A percentile compares a stretch with the other conserved stretches of the same genome.
Conservation (phyloP, 1,140 invertebrate species). For the Chelonus insularis region DNA sequence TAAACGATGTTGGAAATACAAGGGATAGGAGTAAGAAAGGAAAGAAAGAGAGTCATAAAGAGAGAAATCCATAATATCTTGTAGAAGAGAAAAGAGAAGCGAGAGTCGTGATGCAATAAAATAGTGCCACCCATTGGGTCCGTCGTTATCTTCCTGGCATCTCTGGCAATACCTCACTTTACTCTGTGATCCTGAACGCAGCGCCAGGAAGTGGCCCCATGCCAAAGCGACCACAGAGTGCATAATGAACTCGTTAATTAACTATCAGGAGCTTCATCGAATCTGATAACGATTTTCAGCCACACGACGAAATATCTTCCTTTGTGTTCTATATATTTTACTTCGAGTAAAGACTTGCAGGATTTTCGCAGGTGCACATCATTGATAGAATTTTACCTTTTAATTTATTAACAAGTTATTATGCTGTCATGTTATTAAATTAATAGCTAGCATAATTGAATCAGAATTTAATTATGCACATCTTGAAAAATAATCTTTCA, state of each 20-base stretch:
- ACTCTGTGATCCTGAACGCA: slow-evolving; percentile 30
- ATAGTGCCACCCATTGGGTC: slow-evolving; percentile 59
- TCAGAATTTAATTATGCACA: too few species aligned
- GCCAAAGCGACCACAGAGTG: slow-evolving; percentile 47
- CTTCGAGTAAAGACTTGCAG: neutral
- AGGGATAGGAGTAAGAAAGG: neutral
- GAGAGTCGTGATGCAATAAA: slow-evolving; percentile 58
- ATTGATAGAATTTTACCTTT: too few species aligned
- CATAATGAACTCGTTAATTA: slow-evolving; percentile 63
- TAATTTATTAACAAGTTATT: too few species aligned
- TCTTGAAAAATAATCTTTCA: too few species aligned
- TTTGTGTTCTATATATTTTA: neutral
- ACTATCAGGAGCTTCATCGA: slow-evolving; percentile 59
- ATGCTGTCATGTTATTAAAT: too few species aligned
- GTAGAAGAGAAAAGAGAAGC: neutral
- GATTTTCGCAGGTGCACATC: neutral
- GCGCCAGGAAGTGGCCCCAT: slow-evolving; percentile 20
- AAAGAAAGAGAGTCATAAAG: neutral
- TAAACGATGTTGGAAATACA: neutral
- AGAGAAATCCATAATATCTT: neutral
- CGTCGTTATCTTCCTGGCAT: slow-evolving; percentile 51
- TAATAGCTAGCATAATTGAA: too few species aligned
- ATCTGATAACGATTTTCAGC: slow-evolving; percentile 56
- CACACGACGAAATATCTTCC: slow-evolving; percentile 52
- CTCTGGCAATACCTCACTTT: slow-evolving; percentile 59